Conservation (phyloP, 2,888 invertebrate species). For the Eupeodes luniger region DNA sequence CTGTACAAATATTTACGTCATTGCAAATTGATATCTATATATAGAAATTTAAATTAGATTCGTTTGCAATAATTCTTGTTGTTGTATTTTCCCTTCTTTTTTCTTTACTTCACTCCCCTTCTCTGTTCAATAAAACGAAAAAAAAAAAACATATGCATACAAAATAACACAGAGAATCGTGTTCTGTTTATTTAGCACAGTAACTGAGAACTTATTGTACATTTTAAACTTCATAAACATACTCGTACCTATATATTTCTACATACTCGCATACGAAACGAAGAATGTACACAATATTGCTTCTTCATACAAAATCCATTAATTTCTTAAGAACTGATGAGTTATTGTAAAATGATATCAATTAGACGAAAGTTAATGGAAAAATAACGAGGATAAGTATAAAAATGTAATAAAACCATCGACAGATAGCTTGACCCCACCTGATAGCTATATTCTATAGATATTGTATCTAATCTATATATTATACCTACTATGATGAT, state of each 20-base stretch:
- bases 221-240: background rate
- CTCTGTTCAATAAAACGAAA: background rate
- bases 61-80: conserved; percentile 61
- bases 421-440: conserved; percentile 41
- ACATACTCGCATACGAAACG: background rate
- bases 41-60: conserved; percentile 74
- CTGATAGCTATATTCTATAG: background rate
- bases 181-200: conserved; percentile 64
- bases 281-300: background rate
- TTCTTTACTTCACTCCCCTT: conserved; percentile 6
- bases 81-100: conserved; percentile 32
- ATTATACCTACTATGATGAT: background rate
- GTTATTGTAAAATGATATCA: conserved; percentile 67
- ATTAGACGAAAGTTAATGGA: conserved; percentile 41
- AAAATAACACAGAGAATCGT: conserved; percentile 17
- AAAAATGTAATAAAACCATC: conserved; percentile 26
- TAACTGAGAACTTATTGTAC: conserved; percentile 29
- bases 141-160: conserved; percentile 26
- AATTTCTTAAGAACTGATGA: conserved; percentile 61
- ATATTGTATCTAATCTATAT: conserved; percentile 22
- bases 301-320: conserved; percentile 45
- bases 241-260: background rate
- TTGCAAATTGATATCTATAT: conserved; percentile 71
- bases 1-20: conserved; percentile 61
- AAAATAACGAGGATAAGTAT: conserved; percentile 31